A percentile compares a stretch with the other conserved stretches of the same genome.
phyloP scores from a whole-genome alignment of 2,797 vertebrate genomes.

The Enteromius paludinosus region DNA sequence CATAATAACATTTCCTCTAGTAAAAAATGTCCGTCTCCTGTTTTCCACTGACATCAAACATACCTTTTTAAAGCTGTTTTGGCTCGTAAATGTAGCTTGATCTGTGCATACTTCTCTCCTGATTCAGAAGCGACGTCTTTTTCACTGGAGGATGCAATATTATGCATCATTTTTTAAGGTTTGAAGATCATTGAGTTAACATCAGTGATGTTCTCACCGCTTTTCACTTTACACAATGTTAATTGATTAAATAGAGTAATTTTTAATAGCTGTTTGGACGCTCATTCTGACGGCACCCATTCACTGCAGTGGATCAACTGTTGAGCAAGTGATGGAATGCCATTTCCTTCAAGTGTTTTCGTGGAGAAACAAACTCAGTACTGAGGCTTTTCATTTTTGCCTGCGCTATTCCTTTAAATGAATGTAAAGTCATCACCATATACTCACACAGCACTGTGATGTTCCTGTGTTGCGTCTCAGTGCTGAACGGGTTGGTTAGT shows the following conservation, averaged over 20 bases:
- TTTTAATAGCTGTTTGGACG: neutral
- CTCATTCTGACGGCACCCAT: neutral
- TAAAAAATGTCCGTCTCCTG: neutral
- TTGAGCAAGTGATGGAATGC: neutral
- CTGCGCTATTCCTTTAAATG: neutral
- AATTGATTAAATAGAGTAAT: neutral
- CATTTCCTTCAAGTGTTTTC: neutral
- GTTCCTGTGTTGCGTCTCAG: conserved; percentile 16
- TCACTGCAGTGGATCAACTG: neutral
- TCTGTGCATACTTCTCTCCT: neutral
- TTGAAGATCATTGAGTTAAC: neutral
- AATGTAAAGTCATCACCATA: neutral
- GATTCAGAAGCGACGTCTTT: neutral
- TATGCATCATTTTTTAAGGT: neutral
- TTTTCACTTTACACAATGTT: neutral
- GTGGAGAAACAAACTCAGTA: neutral
- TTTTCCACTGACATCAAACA: neutral
- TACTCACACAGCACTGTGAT: conserved; percentile 79
- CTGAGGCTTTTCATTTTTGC: neutral
- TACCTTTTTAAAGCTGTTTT: neutral
- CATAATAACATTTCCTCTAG: neutral
- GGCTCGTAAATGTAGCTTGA: neutral
- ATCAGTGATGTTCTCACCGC: neutral
- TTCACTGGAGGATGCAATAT: neutral
- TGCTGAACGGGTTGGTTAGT: conserved; percentile 81